phyloP scores from a whole-genome alignment of 2,888 invertebrate genomes.

The Eristalis tenax region DNA sequence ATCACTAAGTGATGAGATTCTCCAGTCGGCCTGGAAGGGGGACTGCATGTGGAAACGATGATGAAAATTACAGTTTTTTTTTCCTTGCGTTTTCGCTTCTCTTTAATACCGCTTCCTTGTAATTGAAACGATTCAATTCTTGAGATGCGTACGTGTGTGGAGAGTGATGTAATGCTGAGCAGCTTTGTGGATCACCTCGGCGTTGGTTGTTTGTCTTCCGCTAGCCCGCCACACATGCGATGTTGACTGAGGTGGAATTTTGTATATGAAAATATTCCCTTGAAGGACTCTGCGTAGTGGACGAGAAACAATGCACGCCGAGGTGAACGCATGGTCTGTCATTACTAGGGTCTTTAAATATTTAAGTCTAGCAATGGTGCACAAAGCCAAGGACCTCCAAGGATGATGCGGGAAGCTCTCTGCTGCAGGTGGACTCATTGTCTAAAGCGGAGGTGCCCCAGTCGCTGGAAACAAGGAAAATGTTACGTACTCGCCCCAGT shows the following conservation, averaged over 20 bases:
- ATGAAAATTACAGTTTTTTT: constrained; percentile 1
- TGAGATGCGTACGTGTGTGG: not conserved
- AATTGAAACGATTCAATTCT: not conserved
- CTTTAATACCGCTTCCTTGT: not conserved
- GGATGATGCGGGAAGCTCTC: no score
- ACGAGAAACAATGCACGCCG: not conserved
- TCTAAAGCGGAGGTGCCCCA: no score
- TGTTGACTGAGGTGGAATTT: not conserved
- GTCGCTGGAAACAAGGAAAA: not conserved
- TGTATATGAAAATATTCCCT: not conserved
- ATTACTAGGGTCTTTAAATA: no score
- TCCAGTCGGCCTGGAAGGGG: not conserved
- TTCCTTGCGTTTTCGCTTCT: not conserved
- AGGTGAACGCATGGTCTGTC: not conserved
- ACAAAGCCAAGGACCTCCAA: no score
- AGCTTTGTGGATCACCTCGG: not conserved
- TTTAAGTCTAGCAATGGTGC: no score
- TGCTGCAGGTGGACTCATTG: no score
- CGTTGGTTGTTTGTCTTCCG: not conserved
- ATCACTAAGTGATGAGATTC: constrained; percentile 15
- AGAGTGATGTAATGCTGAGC: not conserved
- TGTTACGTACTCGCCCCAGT: not conserved
- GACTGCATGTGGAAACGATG: not conserved
- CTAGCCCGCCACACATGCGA: not conserved
- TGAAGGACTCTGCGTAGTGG: not conserved